These are phyloP conservation scores for Junco hyemalis DNA, from an alignment of 2,113 vertebrate species.

Conservation along the genomic window DNA sequence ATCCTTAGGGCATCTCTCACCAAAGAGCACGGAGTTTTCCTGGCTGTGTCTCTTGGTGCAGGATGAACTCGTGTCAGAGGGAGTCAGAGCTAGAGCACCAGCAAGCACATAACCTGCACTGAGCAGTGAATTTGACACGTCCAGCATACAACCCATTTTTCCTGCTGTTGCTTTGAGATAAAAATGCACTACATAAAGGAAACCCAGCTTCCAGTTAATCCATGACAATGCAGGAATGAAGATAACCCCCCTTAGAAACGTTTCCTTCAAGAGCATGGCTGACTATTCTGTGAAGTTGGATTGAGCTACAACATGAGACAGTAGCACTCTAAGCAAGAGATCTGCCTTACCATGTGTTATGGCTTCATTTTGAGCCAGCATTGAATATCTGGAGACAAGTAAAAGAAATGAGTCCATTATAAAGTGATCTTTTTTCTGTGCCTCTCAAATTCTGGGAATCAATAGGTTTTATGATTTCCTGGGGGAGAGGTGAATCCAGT, in stretches of 20 bases:
- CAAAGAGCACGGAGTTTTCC: background rate
- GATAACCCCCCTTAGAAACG: background rate
- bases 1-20: background rate
- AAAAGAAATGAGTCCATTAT: background rate
- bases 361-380: background rate
- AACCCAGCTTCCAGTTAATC: background rate
- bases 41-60: background rate
- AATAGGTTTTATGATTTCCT: background rate
- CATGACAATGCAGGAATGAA: background rate
- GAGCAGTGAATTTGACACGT: background rate
- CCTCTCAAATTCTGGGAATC: background rate
- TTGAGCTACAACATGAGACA: background rate
- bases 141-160: background rate
- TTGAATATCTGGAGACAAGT: background rate
- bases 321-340: background rate
- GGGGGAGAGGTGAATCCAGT: background rate
- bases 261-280: background rate
- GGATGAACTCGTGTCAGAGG: rapidly evolving
- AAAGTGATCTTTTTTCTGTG: background rate
- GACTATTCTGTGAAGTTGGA: rapidly evolving
- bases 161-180: background rate
- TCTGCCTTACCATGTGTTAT: background rate
- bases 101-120: background rate
- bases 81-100: background rate
- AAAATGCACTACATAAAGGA: background rate